These are phyloP conservation scores for Eledone cirrhosa DNA, from an alignment of 2,888 invertebrate genomes.

Conservation along the genomic window DNA sequence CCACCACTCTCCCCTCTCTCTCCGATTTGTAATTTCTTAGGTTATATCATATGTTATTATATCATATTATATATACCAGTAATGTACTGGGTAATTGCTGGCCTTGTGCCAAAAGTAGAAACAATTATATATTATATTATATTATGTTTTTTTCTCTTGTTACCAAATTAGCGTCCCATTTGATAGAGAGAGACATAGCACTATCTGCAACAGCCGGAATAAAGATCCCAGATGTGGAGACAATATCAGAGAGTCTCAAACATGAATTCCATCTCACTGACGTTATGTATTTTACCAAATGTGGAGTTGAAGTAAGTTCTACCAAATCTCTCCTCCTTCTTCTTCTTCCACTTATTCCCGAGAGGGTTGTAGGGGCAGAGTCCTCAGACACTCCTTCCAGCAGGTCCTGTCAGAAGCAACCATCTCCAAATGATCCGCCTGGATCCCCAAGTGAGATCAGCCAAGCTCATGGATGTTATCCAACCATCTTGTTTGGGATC, in stretches of 20 bases:
- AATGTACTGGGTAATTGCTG: too few species aligned
- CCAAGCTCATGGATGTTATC: too few species aligned
- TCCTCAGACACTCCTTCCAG: too few species aligned
- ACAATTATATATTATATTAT: not conserved
- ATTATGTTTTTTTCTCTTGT: not conserved
- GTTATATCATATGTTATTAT: too few species aligned
- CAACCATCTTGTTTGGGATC: too few species aligned
- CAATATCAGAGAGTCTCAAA: conserved; percentile 67
- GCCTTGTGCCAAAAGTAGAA: too few species aligned
- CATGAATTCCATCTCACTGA: conserved; percentile 83
- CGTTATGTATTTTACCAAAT: conserved; percentile 87
- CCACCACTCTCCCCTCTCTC: not conserved
- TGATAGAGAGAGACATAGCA: conserved; percentile 53
- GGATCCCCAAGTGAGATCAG: too few species aligned
- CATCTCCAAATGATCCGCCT: too few species aligned
- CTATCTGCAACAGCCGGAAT: conserved; percentile 52
- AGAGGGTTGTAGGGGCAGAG: too few species aligned
- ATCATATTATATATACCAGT: too few species aligned
- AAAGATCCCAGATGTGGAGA: conserved; percentile 40
- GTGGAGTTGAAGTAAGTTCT: conserved; percentile 79
- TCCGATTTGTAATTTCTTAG: not conserved
- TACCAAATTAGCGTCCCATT: conserved; percentile 35
- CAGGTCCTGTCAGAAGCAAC: too few species aligned
- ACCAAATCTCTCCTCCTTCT: not conserved
- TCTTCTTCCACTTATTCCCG: not conserved